These are phyloP conservation scores for Norana najaformis DNA, from an alignment of 2,888 invertebrate species.

Conservation along the genomic window DNA sequence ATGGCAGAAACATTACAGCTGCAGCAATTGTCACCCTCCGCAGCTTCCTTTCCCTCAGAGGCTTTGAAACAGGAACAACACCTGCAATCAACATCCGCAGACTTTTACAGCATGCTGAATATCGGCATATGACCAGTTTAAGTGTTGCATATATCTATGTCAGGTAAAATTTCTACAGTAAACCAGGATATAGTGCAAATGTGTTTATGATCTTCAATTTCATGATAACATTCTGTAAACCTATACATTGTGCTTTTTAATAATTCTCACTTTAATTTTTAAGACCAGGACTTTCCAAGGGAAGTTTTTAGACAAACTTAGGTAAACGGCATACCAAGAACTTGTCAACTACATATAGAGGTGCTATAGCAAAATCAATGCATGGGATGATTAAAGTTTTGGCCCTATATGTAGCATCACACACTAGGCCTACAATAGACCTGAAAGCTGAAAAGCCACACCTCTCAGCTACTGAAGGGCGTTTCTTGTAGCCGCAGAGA, in stretches of 20 bases:
- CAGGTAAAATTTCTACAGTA: neutral
- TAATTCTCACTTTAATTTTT: neutral
- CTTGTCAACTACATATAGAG: neutral
- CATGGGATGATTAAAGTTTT: neutral
- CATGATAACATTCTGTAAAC: neutral
- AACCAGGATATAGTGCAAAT: too few relatives aligned
- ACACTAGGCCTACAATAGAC: neutral
- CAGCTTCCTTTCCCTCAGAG: conserved; percentile 66
- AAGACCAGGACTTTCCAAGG: neutral
- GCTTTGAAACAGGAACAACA: neutral
- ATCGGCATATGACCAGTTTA: neutral
- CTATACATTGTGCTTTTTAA: neutral
- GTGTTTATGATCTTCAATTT: too few relatives aligned
- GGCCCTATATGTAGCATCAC: neutral
- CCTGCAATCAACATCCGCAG: neutral
- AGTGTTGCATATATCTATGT: neutral
- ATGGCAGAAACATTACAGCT: conserved; percentile 84
- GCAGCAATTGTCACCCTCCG: conserved; percentile 82
- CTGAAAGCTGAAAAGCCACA: neutral
- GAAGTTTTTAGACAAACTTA: neutral
- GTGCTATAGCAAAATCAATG: neutral
- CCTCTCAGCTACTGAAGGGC: neutral
- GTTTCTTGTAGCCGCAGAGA: neutral
- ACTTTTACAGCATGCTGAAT: neutral
- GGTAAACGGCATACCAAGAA: neutral